Evolutionary conservation across 2,888 invertebrate species (phyloP).

Genomic region (Lochmaea capreae): DNA sequence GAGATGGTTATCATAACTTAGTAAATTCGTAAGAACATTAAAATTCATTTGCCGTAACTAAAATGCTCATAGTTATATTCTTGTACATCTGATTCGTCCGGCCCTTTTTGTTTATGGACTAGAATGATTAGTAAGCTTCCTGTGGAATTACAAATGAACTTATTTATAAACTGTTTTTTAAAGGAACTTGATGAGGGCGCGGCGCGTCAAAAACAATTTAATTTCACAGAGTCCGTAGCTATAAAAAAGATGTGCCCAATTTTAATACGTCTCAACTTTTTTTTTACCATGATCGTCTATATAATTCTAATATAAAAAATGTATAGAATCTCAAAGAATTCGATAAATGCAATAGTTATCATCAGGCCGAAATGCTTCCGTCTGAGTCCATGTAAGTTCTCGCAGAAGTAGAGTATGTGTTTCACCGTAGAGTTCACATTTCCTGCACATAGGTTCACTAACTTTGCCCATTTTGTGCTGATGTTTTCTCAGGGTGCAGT

Average conservation of each 20-base stretch:
- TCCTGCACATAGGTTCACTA: too few relatives aligned
- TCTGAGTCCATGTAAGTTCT: too few relatives aligned
- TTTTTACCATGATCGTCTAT: too few relatives aligned
- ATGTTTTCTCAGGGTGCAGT: too few relatives aligned
- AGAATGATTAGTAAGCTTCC: not conserved
- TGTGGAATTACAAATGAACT: not conserved
- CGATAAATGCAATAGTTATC: too few relatives aligned
- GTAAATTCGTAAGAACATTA: constrained; percentile 5
- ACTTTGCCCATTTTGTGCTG: too few relatives aligned
- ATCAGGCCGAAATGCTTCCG: too few relatives aligned
- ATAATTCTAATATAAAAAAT: too few relatives aligned
- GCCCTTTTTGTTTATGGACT: not conserved
- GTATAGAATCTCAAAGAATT: too few relatives aligned
- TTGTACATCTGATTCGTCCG: not conserved
- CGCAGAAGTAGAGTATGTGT: too few relatives aligned
- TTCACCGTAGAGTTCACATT: too few relatives aligned
- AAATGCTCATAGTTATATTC: constrained; percentile 15
- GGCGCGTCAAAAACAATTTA: not conserved
- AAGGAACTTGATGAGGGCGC: not conserved
- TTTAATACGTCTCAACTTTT: too few relatives aligned
- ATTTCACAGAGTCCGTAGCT: not conserved
- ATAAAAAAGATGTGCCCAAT: not conserved
- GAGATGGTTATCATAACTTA: not conserved
- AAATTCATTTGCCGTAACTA: constrained; percentile 33
- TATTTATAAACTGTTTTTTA: not conserved